Percentiles rank a stretch among this genome's conserved stretches.
phyloP scores from a whole-genome alignment of 2,888 invertebrate species.

The Phlogophora meticulosa region DNA sequence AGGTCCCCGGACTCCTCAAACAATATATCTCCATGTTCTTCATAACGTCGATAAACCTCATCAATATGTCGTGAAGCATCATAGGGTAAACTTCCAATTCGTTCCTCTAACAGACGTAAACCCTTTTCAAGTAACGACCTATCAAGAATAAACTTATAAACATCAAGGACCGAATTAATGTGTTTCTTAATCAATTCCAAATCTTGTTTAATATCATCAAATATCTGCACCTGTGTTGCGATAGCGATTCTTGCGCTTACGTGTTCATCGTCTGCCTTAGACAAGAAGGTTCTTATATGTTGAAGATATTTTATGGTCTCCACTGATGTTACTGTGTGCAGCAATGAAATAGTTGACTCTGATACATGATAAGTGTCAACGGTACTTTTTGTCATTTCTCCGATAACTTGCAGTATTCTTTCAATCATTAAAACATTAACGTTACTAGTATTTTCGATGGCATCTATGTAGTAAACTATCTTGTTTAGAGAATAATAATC shows the following conservation, averaged over 20 bases:
- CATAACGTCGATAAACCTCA: neutral
- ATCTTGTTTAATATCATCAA: neutral
- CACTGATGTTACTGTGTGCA: constrained; percentile 19
- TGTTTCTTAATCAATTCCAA: neutral
- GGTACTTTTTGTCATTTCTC: constrained; percentile 49
- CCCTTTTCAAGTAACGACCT: constrained; percentile 39
- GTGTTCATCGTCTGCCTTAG: constrained; percentile 5
- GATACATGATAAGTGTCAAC: constrained; percentile 22
- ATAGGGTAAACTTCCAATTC: constrained; percentile 1
- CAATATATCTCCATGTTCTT: neutral
- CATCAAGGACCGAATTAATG: constrained; percentile 15
- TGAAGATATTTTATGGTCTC: constrained; percentile 14
- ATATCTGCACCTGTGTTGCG: neutral
- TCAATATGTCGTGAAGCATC: neutral
- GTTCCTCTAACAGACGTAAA: constrained; percentile 8
- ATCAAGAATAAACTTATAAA: constrained; percentile 33
- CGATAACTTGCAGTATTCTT: constrained; percentile 45
- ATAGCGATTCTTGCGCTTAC: constrained; percentile 15
- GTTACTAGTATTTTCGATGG: constrained; percentile 4
- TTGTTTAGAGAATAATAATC: constrained; percentile 47
- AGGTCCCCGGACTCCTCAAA: neutral
- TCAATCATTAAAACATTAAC: constrained; percentile 35
- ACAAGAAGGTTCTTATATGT: constrained; percentile 26
- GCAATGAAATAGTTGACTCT: constrained; percentile 21
- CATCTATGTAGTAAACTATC: constrained; percentile 32